These are phyloP conservation scores for Lophotriccus pileatus DNA, from an alignment of 2,797 vertebrate genomes.

Conservation along the genomic window DNA sequence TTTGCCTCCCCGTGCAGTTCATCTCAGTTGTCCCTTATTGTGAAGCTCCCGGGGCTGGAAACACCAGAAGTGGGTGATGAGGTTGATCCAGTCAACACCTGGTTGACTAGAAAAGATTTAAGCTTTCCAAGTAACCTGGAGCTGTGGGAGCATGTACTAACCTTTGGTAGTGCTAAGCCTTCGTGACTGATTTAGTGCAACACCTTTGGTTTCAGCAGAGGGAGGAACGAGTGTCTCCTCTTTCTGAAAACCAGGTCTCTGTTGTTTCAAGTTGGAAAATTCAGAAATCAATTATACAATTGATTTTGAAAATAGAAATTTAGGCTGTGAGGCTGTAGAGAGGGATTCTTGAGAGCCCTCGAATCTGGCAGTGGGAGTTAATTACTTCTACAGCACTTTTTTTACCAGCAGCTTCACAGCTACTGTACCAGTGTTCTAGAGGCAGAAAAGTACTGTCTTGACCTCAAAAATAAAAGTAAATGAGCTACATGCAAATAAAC, in stretches of 20 bases:
- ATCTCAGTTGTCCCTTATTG: not conserved
- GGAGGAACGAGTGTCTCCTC: not conserved
- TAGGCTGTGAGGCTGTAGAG: not conserved
- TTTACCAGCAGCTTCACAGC: not conserved
- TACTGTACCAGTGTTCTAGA: not conserved
- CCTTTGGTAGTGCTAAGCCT: not conserved
- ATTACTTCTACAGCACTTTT: not conserved
- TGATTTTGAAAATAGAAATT: slow-evolving; percentile 12
- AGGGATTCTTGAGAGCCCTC: not conserved
- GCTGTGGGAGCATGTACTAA: not conserved
- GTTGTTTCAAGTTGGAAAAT: not conserved
- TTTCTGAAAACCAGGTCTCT: not conserved
- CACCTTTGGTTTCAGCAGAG: not conserved
- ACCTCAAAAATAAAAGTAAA: slow-evolving; percentile 12
- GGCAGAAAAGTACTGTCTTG: not conserved
- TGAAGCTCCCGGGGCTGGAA: not conserved
- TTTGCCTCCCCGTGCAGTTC: accelerated
- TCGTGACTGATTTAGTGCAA: not conserved
- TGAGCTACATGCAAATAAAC: not conserved
- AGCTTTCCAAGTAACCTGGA: not conserved
- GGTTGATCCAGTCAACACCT: not conserved
- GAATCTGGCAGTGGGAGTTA: not conserved
- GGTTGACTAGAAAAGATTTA: not conserved
- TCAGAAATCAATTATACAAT: not conserved
- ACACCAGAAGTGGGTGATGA: not conserved